A percentile compares a stretch with the other conserved stretches of the same genome.
phyloP scores from a whole-genome alignment of 1,140 invertebrate genomes.

The Elymnias hypermnestra region DNA sequence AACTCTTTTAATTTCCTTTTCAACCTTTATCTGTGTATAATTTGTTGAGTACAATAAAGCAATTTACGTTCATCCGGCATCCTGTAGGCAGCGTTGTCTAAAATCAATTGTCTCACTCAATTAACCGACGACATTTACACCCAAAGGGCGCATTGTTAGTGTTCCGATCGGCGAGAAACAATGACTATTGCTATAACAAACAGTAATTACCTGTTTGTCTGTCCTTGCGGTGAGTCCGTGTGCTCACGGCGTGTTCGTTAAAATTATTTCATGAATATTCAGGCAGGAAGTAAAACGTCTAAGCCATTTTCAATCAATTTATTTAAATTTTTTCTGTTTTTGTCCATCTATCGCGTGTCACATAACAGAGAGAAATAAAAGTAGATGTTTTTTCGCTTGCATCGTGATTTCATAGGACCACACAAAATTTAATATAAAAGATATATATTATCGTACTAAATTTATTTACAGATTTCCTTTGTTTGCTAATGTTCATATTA shows the following conservation, averaged over 20 bases:
- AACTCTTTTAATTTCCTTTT: not conserved
- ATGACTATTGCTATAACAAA: conserved; percentile 21
- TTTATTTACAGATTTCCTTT: no score
- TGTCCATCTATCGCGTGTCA: no score
- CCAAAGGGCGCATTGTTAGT: conserved; percentile 38
- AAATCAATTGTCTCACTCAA: conserved; percentile 24
- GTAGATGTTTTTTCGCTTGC: no score
- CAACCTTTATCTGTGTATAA: conserved; percentile 2
- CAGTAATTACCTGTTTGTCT: conserved; percentile 21
- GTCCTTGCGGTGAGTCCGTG: conserved; percentile 5
- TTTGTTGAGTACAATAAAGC: conserved; percentile 10
- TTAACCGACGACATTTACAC: conserved; percentile 43
- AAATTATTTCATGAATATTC: no score
- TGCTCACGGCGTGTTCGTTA: conserved; percentile 6
- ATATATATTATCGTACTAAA: no score
- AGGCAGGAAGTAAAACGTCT: no score
- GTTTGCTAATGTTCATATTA: no score
- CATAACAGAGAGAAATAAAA: no score
- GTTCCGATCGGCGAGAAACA: conserved; percentile 22
- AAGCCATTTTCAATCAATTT: no score
- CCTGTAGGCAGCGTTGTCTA: conserved; percentile 8
- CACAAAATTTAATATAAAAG: no score
- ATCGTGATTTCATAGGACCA: no score
- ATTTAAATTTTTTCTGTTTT: no score
- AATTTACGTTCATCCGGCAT: conserved; percentile 10